phyloP scores from a whole-genome alignment of 2,797 vertebrate species.

The Scolopax rusticola region DNA sequence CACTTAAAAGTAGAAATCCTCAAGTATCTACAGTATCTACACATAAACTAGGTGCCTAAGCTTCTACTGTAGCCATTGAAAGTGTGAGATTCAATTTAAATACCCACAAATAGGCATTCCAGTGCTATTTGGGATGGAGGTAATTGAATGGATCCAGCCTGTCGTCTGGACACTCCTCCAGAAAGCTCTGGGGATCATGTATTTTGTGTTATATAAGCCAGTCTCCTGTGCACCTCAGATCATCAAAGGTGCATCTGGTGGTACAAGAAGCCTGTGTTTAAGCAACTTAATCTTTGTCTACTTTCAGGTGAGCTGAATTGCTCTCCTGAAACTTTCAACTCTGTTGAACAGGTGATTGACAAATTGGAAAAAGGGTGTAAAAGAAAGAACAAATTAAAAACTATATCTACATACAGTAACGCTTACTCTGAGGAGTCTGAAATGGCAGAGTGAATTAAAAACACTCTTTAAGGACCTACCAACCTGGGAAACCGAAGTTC shows the following conservation, averaged over 20 bases:
- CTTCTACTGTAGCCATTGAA: background rate
- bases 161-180: background rate
- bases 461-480: background rate
- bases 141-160: background rate
- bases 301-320: background rate
- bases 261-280: background rate
- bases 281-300: background rate
- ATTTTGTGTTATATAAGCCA: background rate
- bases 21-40: too few species aligned
- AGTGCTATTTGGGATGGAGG: background rate
- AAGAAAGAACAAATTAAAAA: background rate
- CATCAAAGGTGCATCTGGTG: background rate
- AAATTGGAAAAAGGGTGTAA: background rate
- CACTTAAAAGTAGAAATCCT: background rate
- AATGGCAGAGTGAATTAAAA: background rate
- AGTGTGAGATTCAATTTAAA: background rate
- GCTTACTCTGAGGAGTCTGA: background rate
- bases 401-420: accelerated
- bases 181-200: background rate
- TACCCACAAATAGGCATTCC: background rate
- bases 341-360: background rate
- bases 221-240: background rate
- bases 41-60: background rate
- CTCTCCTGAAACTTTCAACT: background rate
- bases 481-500: background rate